phyloP scores from a whole-genome alignment of 2,888 invertebrate species.

The Oasisia sp. region DNA sequence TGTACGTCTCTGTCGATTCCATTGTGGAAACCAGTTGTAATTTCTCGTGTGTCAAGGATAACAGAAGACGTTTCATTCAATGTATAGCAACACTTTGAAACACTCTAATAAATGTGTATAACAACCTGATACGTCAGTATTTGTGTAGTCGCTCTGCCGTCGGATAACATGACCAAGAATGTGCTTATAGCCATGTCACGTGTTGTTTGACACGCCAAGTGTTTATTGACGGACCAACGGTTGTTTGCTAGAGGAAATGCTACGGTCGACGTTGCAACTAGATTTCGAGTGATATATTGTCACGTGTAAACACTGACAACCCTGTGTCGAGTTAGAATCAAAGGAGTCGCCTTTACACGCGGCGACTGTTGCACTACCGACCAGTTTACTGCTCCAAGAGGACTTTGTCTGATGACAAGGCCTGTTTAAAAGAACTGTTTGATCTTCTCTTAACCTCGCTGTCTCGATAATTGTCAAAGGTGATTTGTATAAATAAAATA shows the following conservation, averaged over 20 bases:
- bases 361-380: no score
- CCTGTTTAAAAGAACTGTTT: no score
- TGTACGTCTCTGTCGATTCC: neutral
- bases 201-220: neutral
- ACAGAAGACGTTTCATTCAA: neutral
- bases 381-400: no score
- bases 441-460: no score
- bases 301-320: neutral
- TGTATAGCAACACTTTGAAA: conserved; percentile 47
- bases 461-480: no score
- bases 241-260: neutral
- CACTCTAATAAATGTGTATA: conserved; percentile 30
- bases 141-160: neutral
- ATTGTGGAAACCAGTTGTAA: neutral
- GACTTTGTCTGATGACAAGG: no score
- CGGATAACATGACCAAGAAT: neutral
- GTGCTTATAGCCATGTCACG: neutral
- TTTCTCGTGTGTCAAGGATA: no score
- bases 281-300: neutral
- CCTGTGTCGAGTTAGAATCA: neutral
- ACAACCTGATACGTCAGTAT: neutral
- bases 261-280: neutral
- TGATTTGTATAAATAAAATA: no score
- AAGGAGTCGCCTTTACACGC: neutral
- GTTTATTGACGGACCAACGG: neutral